phyloP scores from a whole-genome alignment of 2,888 invertebrate species.

The Adela reaumurella region DNA sequence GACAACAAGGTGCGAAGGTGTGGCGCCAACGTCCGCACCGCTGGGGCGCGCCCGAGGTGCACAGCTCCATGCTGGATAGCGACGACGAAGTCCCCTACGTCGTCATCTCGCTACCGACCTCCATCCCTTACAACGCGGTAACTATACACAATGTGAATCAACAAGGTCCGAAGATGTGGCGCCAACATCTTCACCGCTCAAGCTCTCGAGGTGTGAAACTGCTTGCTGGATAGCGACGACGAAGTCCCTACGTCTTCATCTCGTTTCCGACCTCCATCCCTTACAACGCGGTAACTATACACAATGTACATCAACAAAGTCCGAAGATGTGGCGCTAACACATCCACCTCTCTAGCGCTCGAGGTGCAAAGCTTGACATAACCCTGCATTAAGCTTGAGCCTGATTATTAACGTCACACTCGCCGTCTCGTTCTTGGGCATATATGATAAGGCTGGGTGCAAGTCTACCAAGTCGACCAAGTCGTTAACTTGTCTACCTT shows the following conservation, averaged over 20 bases:
- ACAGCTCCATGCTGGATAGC: slow-evolving; percentile 54
- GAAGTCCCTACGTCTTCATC: slow-evolving; percentile 66
- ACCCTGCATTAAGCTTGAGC: too few relatives aligned
- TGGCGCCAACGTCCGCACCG: slow-evolving; percentile 45
- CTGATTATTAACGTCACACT: too few relatives aligned
- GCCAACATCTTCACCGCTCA: slow-evolving; percentile 44
- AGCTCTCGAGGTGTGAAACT: slow-evolving; percentile 36
- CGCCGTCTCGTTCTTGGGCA: too few relatives aligned
- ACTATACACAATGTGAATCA: too few relatives aligned
- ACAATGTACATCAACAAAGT: too few relatives aligned
- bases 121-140: slow-evolving; percentile 46
- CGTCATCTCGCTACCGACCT: slow-evolving; percentile 64
- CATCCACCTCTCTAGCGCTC: slow-evolving; percentile 42
- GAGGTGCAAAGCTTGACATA: slow-evolving; percentile 36
- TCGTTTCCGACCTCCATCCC: slow-evolving; percentile 62
- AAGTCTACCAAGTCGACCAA: too few relatives aligned
- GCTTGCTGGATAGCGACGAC: slow-evolving; percentile 63
- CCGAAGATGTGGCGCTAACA: slow-evolving; percentile 45
- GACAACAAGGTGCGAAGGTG: slow-evolving; percentile 22
- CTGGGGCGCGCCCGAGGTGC: slow-evolving; percentile 44
- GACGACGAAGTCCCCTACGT: slow-evolving; percentile 67
- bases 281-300: slow-evolving; percentile 30
- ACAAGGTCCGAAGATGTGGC: slow-evolving; percentile 33
- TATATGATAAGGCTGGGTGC: too few relatives aligned
- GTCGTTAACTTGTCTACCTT: too few relatives aligned